phyloP scores from a whole-genome alignment of 1,140 invertebrate genomes.

The Pseudoatta argentina region DNA sequence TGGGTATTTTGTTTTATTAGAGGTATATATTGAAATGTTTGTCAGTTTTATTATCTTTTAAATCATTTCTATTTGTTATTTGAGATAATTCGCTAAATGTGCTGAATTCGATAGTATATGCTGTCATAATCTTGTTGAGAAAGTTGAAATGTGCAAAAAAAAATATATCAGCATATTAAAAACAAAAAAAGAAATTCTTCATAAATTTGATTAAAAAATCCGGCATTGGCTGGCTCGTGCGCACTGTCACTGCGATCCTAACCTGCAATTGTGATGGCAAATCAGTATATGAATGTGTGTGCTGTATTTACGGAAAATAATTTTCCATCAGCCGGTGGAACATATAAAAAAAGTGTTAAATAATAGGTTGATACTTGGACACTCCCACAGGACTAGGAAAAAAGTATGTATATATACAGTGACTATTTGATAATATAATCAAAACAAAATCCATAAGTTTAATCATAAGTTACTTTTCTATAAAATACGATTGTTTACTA shows the following conservation, averaged over 20 bases:
- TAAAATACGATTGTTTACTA: too few species aligned
- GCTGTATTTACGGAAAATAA: neutral
- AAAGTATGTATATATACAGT: neutral
- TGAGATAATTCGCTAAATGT: neutral
- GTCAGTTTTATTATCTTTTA: slow-evolving; percentile 2
- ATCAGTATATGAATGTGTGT: neutral
- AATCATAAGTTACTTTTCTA: too few species aligned
- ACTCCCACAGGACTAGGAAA: neutral
- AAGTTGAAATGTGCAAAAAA: neutral
- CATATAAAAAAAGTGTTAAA: neutral
- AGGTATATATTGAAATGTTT: slow-evolving; percentile 25
- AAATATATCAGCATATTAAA: neutral
- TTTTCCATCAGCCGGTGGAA: neutral
- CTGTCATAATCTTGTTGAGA: neutral
- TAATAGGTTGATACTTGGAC: neutral
- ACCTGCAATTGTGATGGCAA: neutral
- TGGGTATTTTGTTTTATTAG: slow-evolving; percentile 27
- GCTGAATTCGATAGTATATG: neutral
- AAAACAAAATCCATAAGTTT: neutral
- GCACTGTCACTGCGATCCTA: neutral
- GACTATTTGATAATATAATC: neutral
- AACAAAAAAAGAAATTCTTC: neutral
- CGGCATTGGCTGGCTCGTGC: neutral
- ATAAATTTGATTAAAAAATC: neutral
- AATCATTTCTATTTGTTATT: neutral